Evolutionary conservation across 2,113 vertebrate species (phyloP).

Genomic region (Aphyosemion australe): DNA sequence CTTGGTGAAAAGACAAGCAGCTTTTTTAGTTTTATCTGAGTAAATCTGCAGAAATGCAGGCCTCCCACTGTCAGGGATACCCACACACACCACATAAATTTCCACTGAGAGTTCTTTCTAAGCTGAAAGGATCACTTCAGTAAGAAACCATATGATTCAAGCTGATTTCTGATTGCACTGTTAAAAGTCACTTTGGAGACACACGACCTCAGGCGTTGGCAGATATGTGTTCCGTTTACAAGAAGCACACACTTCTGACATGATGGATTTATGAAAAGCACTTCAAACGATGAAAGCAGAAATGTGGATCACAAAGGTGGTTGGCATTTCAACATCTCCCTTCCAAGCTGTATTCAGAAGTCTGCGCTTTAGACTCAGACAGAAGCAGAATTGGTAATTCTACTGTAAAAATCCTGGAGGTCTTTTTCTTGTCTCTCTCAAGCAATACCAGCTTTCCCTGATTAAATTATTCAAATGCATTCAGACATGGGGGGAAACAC

Average conservation of each 20-base stretch:
- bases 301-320: constrained; percentile 15
- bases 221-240: not conserved
- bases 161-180: constrained; percentile 23
- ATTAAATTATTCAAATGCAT: constrained; percentile 5
- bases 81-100: constrained; percentile 34
- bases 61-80: constrained; percentile 31
- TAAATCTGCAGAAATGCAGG: constrained; percentile 16
- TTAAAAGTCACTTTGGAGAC: constrained; percentile 10
- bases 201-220: not conserved
- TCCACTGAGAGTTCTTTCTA: constrained; percentile 6
- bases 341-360: constrained; percentile 1
- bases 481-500: not conserved
- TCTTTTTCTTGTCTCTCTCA: not conserved
- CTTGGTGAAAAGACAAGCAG: not conserved
- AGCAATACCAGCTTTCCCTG: not conserved
- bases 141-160: constrained; percentile 13
- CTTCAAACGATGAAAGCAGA: not conserved
- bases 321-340: constrained; percentile 14
- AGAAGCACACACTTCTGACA: not conserved
- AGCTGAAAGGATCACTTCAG: constrained; percentile 30
- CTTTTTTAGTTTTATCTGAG: not conserved
- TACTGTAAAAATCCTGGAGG: not conserved
- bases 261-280: constrained; percentile 1
- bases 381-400: not conserved
- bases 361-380: not conserved